Percentiles rank a stretch among this genome's conserved stretches.
These are phyloP conservation scores for Xylocopa sonorina DNA, from an alignment of 1,140 invertebrate genomes.

Conservation along the genomic window DNA sequence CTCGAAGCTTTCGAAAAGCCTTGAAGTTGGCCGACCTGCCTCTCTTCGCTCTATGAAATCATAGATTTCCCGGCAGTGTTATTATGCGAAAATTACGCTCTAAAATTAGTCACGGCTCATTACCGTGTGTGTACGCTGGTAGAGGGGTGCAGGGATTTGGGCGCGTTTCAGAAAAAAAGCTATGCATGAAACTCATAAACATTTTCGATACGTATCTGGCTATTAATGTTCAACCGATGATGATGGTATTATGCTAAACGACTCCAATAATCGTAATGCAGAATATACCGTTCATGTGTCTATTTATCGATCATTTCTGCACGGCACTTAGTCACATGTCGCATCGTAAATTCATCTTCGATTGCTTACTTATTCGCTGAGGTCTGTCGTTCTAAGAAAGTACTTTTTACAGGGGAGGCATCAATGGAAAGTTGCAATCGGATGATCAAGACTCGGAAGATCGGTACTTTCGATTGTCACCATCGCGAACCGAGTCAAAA, in stretches of 20 bases:
- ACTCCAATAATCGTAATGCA: constrained; percentile 43
- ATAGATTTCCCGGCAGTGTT: constrained; percentile 66
- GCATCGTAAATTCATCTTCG: constrained; percentile 34
- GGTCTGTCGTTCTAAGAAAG: background rate
- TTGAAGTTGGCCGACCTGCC: constrained; percentile 64
- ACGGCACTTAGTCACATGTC: constrained; percentile 32
- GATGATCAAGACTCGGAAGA: background rate
- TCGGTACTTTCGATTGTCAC: constrained; percentile 26
- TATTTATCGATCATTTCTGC: background rate
- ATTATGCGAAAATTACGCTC: constrained; percentile 71
- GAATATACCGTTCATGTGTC: constrained; percentile 11
- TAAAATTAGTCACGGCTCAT: constrained; percentile 71
- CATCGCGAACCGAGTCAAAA: constrained; percentile 23
- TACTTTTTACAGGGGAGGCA: background rate
- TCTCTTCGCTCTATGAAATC: constrained; percentile 71
- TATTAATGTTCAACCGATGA: constrained; percentile 26
- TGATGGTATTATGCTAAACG: constrained; percentile 59
- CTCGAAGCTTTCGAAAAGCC: constrained; percentile 76
- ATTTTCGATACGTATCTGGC: constrained; percentile 56
- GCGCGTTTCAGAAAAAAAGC: constrained; percentile 34
- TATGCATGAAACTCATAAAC: constrained; percentile 27
- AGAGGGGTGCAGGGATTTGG: constrained; percentile 21
- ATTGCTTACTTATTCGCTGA: background rate
- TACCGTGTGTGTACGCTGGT: constrained; percentile 32
- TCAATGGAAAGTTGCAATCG: background rate